Conservation (phyloP, 2,888 invertebrate species). For the Ophioninae sp. region DNA sequence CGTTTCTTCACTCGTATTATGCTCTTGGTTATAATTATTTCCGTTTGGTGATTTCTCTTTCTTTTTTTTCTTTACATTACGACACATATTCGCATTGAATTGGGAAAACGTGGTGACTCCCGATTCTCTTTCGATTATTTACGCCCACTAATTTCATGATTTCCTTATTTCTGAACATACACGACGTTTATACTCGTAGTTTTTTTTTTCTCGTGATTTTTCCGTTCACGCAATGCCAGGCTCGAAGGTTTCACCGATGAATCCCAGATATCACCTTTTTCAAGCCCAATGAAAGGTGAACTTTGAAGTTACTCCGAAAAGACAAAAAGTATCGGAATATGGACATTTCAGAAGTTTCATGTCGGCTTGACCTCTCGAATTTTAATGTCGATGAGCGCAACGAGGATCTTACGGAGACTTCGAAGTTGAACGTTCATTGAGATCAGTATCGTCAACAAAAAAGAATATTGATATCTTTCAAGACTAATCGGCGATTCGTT, state of each 20-base stretch:
- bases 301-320: neutral
- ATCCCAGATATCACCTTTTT: neutral
- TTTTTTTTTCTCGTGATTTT: slow-evolving; percentile 21
- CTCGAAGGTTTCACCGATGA: neutral
- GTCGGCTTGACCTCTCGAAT: neutral
- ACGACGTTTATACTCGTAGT: slow-evolving; percentile 51
- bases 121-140: slow-evolving; percentile 34
- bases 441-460: neutral
- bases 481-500: neutral
- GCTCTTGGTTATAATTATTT: slow-evolving; percentile 33
- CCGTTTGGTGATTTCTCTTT: slow-evolving; percentile 9
- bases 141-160: slow-evolving; percentile 51
- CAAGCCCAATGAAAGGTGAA: neutral
- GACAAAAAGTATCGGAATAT: neutral
- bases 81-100: slow-evolving; percentile 35
- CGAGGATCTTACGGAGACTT: neutral
- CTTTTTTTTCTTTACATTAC: slow-evolving; percentile 20
- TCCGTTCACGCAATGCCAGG: neutral
- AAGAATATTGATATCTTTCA: neutral
- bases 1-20: slow-evolving; percentile 22
- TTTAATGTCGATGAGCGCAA: neutral
- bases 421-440: neutral
- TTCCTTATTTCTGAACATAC: slow-evolving; percentile 46
- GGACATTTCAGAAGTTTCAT: neutral
- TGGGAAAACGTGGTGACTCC: slow-evolving; percentile 39